These are phyloP conservation scores for Malurus elegans DNA, from an alignment of 2,113 vertebrate genomes.

Conservation along the genomic window DNA sequence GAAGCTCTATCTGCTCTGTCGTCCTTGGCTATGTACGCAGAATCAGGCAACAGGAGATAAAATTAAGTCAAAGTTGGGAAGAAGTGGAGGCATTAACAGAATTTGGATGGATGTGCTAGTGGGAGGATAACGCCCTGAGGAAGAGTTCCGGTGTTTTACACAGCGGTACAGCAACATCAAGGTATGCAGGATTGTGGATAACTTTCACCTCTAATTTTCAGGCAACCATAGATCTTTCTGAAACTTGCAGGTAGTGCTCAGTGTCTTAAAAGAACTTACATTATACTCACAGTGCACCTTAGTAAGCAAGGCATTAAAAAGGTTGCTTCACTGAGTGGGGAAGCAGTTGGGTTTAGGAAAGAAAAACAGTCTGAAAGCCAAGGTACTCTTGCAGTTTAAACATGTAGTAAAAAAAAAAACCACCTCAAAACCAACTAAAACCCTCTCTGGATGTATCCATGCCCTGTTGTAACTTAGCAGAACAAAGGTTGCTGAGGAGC, in stretches of 20 bases:
- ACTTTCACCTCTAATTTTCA: neutral
- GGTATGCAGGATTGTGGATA: rapidly evolving
- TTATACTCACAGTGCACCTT: neutral
- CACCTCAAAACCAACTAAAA: neutral
- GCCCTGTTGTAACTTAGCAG: neutral
- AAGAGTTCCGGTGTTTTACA: neutral
- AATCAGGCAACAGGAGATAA: neutral
- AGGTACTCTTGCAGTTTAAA: neutral
- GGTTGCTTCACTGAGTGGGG: neutral
- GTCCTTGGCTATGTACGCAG: neutral
- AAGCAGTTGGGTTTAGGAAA: neutral
- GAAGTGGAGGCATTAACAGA: neutral
- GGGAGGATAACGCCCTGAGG: neutral
- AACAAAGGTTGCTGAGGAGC: neutral
- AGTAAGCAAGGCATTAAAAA: neutral
- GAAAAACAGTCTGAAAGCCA: neutral
- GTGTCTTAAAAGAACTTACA: neutral
- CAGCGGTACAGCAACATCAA: neutral
- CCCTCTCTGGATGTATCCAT: neutral
- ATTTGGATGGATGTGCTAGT: neutral
- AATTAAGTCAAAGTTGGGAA: neutral
- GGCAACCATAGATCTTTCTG: neutral
- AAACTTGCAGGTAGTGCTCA: neutral
- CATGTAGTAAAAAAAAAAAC: neutral
- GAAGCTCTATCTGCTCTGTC: neutral